A percentile compares a stretch with the other conserved stretches of the same genome.
Evolutionary conservation across 2,113 vertebrate genomes (phyloP).

Genomic region (Verasper variegatus): DNA sequence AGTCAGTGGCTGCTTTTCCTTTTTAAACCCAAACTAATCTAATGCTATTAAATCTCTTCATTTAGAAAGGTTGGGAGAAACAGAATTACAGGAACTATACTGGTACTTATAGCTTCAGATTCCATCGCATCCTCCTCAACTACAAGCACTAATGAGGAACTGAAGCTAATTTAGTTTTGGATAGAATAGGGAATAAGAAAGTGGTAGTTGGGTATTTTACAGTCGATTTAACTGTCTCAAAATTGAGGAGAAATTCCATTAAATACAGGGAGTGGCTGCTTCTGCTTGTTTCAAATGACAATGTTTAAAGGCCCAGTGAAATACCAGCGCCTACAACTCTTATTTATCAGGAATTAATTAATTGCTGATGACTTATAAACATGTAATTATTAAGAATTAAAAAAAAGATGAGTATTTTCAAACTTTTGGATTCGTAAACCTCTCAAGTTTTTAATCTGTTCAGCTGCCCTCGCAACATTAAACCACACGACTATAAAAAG

Average conservation of each 20-base stretch:
- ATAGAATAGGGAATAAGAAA: too few relatives aligned
- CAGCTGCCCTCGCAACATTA: neutral
- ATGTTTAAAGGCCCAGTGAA: neutral
- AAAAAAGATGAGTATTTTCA: neutral
- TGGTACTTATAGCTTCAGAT: neutral
- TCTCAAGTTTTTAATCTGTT: neutral
- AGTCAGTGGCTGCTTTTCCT: slow-evolving; percentile 1
- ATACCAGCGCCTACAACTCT: neutral
- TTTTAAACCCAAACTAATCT: neutral
- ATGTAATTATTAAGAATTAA: neutral
- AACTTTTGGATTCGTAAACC: neutral
- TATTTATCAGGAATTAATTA: neutral
- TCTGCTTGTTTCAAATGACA: too few relatives aligned
- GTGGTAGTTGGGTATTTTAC: too few relatives aligned
- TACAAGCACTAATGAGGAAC: too few relatives aligned
- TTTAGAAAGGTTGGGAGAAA: neutral
- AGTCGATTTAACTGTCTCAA: too few relatives aligned
- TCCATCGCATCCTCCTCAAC: neutral
- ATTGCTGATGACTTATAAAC: neutral
- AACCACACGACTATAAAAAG: neutral
- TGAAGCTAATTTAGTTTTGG: too few relatives aligned
- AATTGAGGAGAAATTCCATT: too few relatives aligned
- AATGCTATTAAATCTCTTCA: neutral
- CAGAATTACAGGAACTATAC: neutral
- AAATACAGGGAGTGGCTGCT: too few relatives aligned